Conservation (phyloP, 2,113 vertebrate species). For the Pomatorhinus ruficollis region DNA sequence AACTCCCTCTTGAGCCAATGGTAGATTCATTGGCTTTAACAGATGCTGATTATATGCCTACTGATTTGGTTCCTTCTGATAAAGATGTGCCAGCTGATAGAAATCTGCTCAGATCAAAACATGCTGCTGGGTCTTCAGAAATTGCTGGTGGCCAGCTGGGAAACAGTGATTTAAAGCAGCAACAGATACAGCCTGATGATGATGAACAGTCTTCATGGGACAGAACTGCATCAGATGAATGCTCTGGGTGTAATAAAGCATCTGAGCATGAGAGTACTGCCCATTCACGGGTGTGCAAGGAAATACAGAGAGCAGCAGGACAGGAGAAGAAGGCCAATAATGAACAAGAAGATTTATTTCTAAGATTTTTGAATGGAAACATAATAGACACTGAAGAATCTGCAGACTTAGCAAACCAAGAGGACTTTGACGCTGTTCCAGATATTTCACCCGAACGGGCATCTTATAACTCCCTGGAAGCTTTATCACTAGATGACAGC, state of each 20-base stretch:
- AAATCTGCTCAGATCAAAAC: conserved; percentile 52
- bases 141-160: neutral
- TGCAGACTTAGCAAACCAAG: conserved; percentile 50
- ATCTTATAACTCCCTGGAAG: conserved; percentile 71
- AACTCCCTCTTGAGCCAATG: conserved; percentile 23
- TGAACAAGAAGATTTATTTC: conserved; percentile 71
- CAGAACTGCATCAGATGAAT: conserved; percentile 3
- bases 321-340: conserved; percentile 57
- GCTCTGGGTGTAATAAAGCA: neutral
- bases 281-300: neutral
- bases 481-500: conserved; percentile 74
- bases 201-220: conserved; percentile 1
- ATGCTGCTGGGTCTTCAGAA: conserved; percentile 10
- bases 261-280: neutral
- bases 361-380: conserved; percentile 70
- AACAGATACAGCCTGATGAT: conserved; percentile 16
- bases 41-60: conserved; percentile 29
- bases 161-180: conserved; percentile 63
- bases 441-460: conserved; percentile 71
- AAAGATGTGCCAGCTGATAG: conserved; percentile 45
- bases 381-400: conserved; percentile 68
- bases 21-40: conserved; percentile 48
- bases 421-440: conserved; percentile 67
- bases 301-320: conserved; percentile 57
- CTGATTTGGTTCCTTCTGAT: conserved; percentile 23